These are phyloP conservation scores for Dryomyza anilis DNA, from an alignment of 2,888 invertebrate genomes.

Conservation along the genomic window DNA sequence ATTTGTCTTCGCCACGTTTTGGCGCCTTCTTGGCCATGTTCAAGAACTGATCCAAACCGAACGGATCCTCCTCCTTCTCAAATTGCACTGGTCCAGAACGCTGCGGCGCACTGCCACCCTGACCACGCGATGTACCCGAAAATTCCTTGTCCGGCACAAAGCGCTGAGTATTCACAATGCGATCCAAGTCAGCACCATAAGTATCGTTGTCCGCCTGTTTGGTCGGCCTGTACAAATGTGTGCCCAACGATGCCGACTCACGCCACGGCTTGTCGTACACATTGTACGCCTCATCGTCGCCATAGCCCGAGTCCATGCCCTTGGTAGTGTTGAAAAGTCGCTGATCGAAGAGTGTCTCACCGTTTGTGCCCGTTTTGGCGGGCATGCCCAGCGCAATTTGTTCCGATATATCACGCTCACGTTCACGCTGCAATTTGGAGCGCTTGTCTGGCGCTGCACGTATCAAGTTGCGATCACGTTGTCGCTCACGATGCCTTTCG, in stretches of 20 bases:
- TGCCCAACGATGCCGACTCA: slow-evolving; percentile 81
- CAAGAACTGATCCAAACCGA: slow-evolving; percentile 98
- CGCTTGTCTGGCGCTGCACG: slow-evolving; percentile 94
- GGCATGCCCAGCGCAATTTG: slow-evolving; percentile 97
- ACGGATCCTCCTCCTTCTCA: slow-evolving; percentile 89
- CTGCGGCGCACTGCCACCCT: slow-evolving; percentile 63
- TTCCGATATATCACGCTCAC: slow-evolving; percentile 97
- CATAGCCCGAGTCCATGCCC: slow-evolving; percentile 90
- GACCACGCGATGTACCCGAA: slow-evolving; percentile 82
- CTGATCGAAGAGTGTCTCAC: slow-evolving; percentile 92
- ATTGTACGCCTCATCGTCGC: slow-evolving; percentile 96
- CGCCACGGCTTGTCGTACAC: slow-evolving; percentile 99
- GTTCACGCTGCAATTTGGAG: slow-evolving; percentile 83
- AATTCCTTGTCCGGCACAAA: slow-evolving; percentile 99
- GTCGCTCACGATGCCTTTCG: slow-evolving; percentile 89
- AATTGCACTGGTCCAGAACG: slow-evolving; percentile 97
- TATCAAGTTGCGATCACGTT: slow-evolving; percentile 89
- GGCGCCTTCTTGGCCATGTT: slow-evolving; percentile 89
- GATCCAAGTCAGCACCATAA: slow-evolving; percentile 90
- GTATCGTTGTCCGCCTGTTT: slow-evolving; percentile 88
- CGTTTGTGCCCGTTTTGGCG: slow-evolving; percentile 72
- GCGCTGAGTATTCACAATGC: slow-evolving; percentile 85
- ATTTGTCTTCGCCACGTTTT: slow-evolving; percentile 66
- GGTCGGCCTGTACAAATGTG: slow-evolving; percentile 88
- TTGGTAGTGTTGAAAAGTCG: slow-evolving; percentile 91